Conservation (phyloP, 2,113 vertebrate species). For the Setophaga coronata region DNA sequence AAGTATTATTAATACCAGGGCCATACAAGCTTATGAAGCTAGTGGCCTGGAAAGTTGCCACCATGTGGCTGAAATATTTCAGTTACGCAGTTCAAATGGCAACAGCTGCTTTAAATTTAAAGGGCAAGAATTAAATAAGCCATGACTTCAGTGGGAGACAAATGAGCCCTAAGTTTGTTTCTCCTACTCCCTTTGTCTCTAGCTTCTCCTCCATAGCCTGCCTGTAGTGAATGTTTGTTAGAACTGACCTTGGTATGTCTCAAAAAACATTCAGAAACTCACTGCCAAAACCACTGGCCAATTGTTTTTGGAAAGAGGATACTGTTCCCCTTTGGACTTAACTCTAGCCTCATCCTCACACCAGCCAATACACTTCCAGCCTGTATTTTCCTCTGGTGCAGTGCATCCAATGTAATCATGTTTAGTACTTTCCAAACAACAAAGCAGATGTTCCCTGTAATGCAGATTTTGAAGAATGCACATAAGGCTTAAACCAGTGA, state of each 20-base stretch:
- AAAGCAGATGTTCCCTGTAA: conserved; percentile 64
- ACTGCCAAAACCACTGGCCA: conserved; percentile 23
- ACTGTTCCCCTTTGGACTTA: not conserved
- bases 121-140: conserved; percentile 38
- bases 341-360: conserved; percentile 18
- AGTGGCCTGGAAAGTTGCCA: conserved; percentile 52
- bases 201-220: not conserved
- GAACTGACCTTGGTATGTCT: not conserved
- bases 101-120: conserved; percentile 63
- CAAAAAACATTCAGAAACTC: not conserved
- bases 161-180: not conserved
- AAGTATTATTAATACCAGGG: conserved; percentile 14
- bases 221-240: not conserved
- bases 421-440: conserved; percentile 60
- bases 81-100: conserved; percentile 5
- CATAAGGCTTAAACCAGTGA: conserved; percentile 35
- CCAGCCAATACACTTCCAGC: not conserved
- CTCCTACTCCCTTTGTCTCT: not conserved
- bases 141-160: not conserved
- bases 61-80: conserved; percentile 28
- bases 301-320: conserved; percentile 36
- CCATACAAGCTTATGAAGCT: conserved; percentile 1
- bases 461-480: conserved; percentile 55
- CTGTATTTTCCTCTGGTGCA: conserved; percentile 22
- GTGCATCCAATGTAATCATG: not conserved